These are phyloP conservation scores for Julus scandinavius DNA, from an alignment of 2,888 invertebrate genomes.

Conservation along the genomic window DNA sequence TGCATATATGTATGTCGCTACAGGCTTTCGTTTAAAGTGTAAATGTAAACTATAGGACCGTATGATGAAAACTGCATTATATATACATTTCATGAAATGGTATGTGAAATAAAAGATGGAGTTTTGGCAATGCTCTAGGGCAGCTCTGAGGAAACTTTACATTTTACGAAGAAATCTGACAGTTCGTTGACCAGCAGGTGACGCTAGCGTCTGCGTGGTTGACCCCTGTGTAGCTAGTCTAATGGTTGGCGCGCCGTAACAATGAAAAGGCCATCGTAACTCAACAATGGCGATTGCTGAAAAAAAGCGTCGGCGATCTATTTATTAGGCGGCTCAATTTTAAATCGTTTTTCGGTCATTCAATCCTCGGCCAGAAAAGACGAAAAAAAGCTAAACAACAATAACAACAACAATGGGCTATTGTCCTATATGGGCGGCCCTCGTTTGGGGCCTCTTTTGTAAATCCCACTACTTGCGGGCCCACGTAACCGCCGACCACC, in stretches of 20 bases:
- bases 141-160: not conserved
- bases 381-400: conserved; percentile 3
- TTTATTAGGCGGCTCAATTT: conserved; percentile 13
- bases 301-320: conserved; percentile 17
- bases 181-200: not conserved
- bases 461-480: not conserved
- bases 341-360: conserved; percentile 26
- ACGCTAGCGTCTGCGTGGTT: not conserved
- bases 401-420: conserved; percentile 13
- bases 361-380: not conserved
- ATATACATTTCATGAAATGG: no score
- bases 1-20: no score
- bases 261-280: not conserved
- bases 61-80: no score
- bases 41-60: no score
- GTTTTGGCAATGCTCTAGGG: no score
- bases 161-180: not conserved
- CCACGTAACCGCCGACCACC: not conserved
- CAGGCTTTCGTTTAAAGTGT: no score
- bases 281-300: conserved; percentile 7
- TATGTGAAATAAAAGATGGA: no score
- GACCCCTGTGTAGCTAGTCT: not conserved
- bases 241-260: not conserved
- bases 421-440: conserved; percentile 33
- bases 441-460: not conserved